phyloP scores from a whole-genome alignment of 1,140 invertebrate genomes.

The Penaeus chinensis region DNA sequence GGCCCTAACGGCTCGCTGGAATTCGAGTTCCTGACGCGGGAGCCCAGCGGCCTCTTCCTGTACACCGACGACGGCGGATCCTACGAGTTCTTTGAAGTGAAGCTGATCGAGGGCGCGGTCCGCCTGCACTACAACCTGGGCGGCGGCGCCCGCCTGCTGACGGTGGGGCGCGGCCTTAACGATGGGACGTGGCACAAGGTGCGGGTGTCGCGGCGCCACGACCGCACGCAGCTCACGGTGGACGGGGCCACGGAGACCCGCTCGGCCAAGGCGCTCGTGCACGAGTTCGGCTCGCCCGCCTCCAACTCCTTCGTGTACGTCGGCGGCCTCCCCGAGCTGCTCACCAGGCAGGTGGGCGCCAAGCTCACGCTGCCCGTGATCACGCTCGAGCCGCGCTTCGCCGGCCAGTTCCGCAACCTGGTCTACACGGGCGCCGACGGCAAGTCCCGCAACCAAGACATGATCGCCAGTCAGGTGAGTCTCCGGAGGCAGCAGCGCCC shows the following conservation, averaged over 20 bases:
- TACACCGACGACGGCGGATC: slow-evolving; percentile 95
- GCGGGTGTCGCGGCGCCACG: slow-evolving; percentile 75
- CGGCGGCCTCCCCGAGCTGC: slow-evolving; percentile 92
- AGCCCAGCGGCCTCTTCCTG: slow-evolving; percentile 87
- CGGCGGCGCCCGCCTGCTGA: slow-evolving; percentile 86
- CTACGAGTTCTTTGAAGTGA: slow-evolving; percentile 95
- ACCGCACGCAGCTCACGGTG: slow-evolving; percentile 83
- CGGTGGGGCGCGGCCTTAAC: slow-evolving; percentile 85
- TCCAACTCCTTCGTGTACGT: slow-evolving; percentile 92
- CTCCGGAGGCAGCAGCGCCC: background rate
- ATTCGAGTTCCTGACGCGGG: slow-evolving; percentile 91
- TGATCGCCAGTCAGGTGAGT: slow-evolving; percentile 81
- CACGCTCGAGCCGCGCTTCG: slow-evolving; percentile 90
- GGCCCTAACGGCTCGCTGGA: slow-evolving; percentile 87
- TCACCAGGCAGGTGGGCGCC: slow-evolving; percentile 79
- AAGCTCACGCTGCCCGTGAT: slow-evolving; percentile 86
- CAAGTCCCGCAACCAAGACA: slow-evolving; percentile 74
- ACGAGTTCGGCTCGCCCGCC: slow-evolving; percentile 82
- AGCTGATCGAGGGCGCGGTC: slow-evolving; percentile 90
- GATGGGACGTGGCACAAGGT: slow-evolving; percentile 93
- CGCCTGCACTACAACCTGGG: slow-evolving; percentile 88
- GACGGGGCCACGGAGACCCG: slow-evolving; percentile 82
- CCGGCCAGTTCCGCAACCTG: slow-evolving; percentile 84
- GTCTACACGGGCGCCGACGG: slow-evolving; percentile 85
- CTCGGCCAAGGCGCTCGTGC: slow-evolving; percentile 64